Conservation (phyloP, 2,113 vertebrate genomes). For the Paramisgurnus dabryanus region DNA sequence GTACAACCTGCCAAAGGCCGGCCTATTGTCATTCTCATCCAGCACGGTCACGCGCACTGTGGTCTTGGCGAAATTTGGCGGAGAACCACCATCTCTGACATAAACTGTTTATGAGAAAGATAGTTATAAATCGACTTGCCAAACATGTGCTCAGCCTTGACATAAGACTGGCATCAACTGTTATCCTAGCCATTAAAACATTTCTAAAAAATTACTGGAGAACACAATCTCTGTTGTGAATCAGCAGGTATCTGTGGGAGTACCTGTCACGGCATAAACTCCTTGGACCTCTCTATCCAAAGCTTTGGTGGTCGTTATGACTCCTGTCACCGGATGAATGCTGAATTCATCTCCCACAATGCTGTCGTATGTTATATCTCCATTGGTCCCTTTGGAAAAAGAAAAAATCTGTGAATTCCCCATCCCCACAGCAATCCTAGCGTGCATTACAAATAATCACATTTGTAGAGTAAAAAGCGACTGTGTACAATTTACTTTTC, state of each 20-base stretch:
- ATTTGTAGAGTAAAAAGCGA: constrained; percentile 9
- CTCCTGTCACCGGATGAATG: constrained; percentile 84
- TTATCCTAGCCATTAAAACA: constrained; percentile 8
- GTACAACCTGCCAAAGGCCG: constrained; percentile 79
- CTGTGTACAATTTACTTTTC: constrained; percentile 47
- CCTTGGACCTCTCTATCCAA: constrained; percentile 84
- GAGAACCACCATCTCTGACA: constrained; percentile 84
- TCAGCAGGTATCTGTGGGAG: neutral
- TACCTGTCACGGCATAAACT: constrained; percentile 85
- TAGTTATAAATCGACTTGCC: constrained; percentile 14
- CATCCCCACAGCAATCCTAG: neutral
- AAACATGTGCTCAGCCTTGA: constrained; percentile 4
- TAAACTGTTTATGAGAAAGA: constrained; percentile 78
- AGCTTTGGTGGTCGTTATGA: constrained; percentile 82
- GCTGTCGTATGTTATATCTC: constrained; percentile 85
- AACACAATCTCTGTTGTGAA: neutral
- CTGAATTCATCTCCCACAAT: constrained; percentile 83
- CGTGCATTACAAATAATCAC: constrained; percentile 17
- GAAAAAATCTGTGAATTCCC: constrained; percentile 19
- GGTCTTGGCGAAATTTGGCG: constrained; percentile 83
- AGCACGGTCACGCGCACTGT: constrained; percentile 80
- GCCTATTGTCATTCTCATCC: constrained; percentile 91
- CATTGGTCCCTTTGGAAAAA: constrained; percentile 79
- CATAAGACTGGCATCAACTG: constrained; percentile 32
- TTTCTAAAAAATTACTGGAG: neutral